Base-by-base conservation (phyloP, 53 echinoderm and acorn worm genomes). In the Mesocentrotus franciscanus region DNA sequence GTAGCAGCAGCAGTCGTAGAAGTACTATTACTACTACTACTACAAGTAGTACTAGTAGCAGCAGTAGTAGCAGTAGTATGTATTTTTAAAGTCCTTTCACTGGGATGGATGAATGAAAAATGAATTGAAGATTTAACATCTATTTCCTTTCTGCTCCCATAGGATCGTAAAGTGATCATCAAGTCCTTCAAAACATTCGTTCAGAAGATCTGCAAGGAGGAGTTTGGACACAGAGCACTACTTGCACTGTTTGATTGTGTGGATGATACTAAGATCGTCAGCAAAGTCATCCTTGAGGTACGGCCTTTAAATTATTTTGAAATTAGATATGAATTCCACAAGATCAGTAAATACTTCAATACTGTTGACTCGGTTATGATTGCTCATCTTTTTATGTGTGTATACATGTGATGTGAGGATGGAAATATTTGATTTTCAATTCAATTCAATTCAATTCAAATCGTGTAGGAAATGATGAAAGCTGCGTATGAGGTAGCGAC, bases 151-250 rank as follows among this genome's bases (percentile, higher is more conserved):
- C 87, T 75, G 3, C 29, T 87, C 17, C 9, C 26, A 34, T 30
- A 99, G 99, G 99, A 99, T 90, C 96, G 99, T 9, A 99, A 99
- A 79, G 93, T 96, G 33, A 97, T 99, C 70, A 98, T 99, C 89
- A 99, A 99, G 92, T 98, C 99, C 42, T 99, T 99, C 92, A 99
- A 98, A 94, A 99, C 99, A 9, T 97, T 71, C 76, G 95, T 99
- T 14, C 32, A 42, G 16, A 98, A 98, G 94, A 99, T 99, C 30
- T 96, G 97, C 91, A 97, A 97, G 93, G 99, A 99, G 91, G 99
- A 98, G 96, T 98, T 93, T 96, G 97, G 98, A 39, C 97, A 98
- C 93, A 90, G 95, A n/a, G 99, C 96, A 15, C 89, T 98, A 5
- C 84, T 97, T 49, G 99, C 98, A 10, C 71, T 99, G 74, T 99